A percentile compares a stretch with the other conserved stretches of the same genome.
These are phyloP conservation scores for Eugnorisma glareosa DNA, from an alignment of 2,888 invertebrate species.

Conservation along the genomic window DNA sequence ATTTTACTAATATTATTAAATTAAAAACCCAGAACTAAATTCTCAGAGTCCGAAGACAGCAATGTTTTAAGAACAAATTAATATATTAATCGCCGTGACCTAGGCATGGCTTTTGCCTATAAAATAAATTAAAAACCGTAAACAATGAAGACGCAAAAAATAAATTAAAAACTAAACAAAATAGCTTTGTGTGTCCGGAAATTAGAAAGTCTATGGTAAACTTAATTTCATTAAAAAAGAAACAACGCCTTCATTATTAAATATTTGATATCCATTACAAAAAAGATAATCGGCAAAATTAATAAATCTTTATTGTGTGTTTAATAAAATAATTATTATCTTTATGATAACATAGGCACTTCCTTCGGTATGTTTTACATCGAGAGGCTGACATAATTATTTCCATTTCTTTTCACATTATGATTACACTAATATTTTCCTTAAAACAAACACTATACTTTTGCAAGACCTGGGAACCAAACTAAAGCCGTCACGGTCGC, in stretches of 20 bases:
- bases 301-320: not conserved
- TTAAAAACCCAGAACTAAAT: not conserved
- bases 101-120: not conserved
- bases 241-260: not conserved
- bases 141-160: not conserved
- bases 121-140: not conserved
- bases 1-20: not conserved
- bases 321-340: not conserved
- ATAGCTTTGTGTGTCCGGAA: conserved; percentile 9
- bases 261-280: not conserved
- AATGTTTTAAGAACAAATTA: not conserved
- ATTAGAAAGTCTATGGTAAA: conserved; percentile 6
- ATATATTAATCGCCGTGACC: not conserved
- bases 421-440: not conserved
- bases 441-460: not conserved
- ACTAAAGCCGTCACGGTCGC: conserved; percentile 19
- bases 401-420: not conserved
- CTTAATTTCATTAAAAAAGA: not conserved
- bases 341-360: not conserved
- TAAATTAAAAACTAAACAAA: not conserved
- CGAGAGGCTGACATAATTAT: not conserved
- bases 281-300: not conserved
- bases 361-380: not conserved
- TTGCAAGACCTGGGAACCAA: not conserved
- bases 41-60: not conserved